Evolutionary conservation across 2,888 invertebrate genomes (phyloP).

Genomic region (Atrina japonica): DNA sequence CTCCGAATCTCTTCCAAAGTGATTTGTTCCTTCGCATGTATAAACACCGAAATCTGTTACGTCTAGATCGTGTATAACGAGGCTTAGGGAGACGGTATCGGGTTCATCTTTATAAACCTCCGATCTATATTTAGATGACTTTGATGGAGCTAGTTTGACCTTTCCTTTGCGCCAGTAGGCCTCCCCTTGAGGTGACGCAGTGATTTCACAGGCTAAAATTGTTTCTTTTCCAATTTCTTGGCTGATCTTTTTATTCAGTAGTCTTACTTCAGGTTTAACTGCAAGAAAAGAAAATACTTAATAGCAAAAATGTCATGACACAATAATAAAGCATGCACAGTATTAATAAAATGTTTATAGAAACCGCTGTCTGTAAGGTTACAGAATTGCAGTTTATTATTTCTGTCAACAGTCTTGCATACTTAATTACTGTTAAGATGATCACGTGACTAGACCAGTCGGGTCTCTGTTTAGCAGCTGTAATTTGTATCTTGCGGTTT

Average conservation of each 20-base stretch:
- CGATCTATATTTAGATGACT: constrained; percentile 42
- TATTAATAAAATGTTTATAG: not conserved
- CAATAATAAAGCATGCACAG: not conserved
- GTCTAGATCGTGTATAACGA: constrained; percentile 39
- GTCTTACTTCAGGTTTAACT: constrained; percentile 69
- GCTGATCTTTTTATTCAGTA: constrained; percentile 66
- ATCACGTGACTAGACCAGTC: no score
- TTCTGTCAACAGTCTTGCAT: no score
- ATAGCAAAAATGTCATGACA: not conserved
- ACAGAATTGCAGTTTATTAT: no score
- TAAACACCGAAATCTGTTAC: constrained; percentile 47
- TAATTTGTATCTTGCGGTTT: no score
- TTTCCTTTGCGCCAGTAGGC: constrained; percentile 59
- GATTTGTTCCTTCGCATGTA: constrained; percentile 43
- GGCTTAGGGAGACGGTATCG: constrained; percentile 34
- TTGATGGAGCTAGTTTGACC: constrained; percentile 39
- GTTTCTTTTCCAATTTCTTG: constrained; percentile 69
- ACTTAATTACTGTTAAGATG: no score
- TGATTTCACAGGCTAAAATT: constrained; percentile 70
- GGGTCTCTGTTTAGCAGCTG: no score
- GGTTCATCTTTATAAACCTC: constrained; percentile 53
- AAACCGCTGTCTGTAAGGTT: not conserved
- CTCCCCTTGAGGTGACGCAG: constrained; percentile 67
- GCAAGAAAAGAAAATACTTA: constrained; percentile 4
- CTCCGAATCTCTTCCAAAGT: constrained; percentile 38